Base-by-base conservation (phyloP, 64 coral and sea anemone species). In the Acropora tenuis region DNA sequence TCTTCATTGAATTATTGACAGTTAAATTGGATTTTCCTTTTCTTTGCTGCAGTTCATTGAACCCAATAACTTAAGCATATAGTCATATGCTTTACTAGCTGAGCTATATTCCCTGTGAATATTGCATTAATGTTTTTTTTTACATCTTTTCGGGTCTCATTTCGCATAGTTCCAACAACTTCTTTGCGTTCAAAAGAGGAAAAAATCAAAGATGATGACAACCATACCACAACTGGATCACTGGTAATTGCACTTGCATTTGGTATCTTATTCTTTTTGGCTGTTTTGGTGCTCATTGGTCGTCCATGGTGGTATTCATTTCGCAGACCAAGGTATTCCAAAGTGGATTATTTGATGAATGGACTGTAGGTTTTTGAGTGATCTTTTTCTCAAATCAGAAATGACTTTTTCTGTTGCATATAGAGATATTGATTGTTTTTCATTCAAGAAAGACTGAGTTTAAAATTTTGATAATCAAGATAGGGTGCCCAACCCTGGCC, bases 291-390 rank as follows among this genome's bases (percentile, higher is more conserved):
- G 49, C 80, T 93, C 2, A 89, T 96, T 82, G 95, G 95, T 19
- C 88, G 92, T 50, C 95, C 95, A 6, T 96, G 95, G 95, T 94
- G 91, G 95, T 78, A 91, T 76, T 89, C 90, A 7, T 88, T 94
- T 69, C 88, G 94, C 6, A 87, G 92, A 74, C 95, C 95, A 79
- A 90, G 95, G 78, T 96, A 96, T 60, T 96, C 95, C 17, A 96
- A 96, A 47, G 95, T 96, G 43, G 95, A 96, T 82, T 96, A 96
- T 72, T 74, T 96, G 6, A 96, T 96, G 95, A 96, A 96, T 88
- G 95, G 95, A 55, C 83, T 96, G 11, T 57, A 57, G 78, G 53
- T 40, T 30, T 30, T 30, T 30, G 30, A 30, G 30, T 30, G 30
- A 30, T 30, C 30, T 30, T 30, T 30, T 30, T 30, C 30, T 30